Base-by-base conservation (phyloP, 2,113 vertebrate species). In the Capra hircus region DNA sequence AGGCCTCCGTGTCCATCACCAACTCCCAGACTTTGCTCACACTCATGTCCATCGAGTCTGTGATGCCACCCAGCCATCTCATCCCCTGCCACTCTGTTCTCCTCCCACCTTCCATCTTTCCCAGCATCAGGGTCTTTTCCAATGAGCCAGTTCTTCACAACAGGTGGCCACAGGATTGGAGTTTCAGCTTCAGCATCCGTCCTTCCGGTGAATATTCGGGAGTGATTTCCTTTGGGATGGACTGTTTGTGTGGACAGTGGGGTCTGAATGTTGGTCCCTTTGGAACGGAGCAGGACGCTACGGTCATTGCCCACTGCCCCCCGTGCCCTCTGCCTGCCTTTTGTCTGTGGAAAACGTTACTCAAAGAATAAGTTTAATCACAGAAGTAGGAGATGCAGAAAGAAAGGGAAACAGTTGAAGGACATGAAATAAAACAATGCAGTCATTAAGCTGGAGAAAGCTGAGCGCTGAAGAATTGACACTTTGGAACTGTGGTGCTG, bases 381-480 rank as follows among this genome's bases (percentile, higher is more conserved):
- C n/a, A 71, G 9, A 36, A 36, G 8, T 71, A 36, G 17, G 8
- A 71, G 19, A 21, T 71, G 9, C 8, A 19, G 64, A 67, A 67
- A 67, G 8, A 19, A 67, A 67, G 33, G 64, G 17, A 36, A 71
- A 36, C 9, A 71, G 64, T 11, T n/a, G 36, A 71, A 71, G 64
- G n/a, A 36, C 9, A 36, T 17, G 21, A 21, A 21, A 21, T 71
- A 21, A 71, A 36, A 11, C 36, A 10, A 36, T 36, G 64, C 11
- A 21, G n/a, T 71, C 64, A 36, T 36, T 36, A 36, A 11, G 17
- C 64, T 71, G 67, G 19, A 21, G n/a, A 36, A 71, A 12, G 19
- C n/a, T 36, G n/a, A 71, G 67, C 0, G 0, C 67, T 0, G 0
- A 36, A 71, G 67, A 36, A 71, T 23, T 36, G n/a, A 12, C 2